Evolutionary conservation across 2,888 invertebrate species (phyloP).

Genomic region (Drosophila fulvimacula): DNA sequence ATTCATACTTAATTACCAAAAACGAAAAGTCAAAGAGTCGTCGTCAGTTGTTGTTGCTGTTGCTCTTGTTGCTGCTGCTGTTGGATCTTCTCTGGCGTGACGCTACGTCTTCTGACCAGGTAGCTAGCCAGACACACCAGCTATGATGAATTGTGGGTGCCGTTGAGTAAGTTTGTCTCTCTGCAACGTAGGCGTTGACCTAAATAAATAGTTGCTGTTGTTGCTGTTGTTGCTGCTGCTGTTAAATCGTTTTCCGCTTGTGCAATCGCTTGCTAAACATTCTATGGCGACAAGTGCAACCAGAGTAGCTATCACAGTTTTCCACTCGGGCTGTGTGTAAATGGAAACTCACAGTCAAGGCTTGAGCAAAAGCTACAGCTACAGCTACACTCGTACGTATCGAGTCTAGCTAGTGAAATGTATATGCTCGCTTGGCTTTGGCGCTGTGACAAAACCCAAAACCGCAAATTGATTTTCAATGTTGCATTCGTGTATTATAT

Average conservation of each 20-base stretch:
- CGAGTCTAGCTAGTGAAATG: conserved; percentile 12
- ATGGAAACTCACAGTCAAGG: conserved; percentile 73
- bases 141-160: conserved; percentile 76
- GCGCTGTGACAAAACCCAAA: conserved; percentile 63
- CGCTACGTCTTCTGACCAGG: conserved; percentile 69
- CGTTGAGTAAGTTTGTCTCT: conserved; percentile 74
- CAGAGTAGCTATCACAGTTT: conserved; percentile 41
- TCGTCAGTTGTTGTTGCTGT: conserved; percentile 33
- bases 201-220: conserved; percentile 66
- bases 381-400: too few species aligned
- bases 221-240: conserved; percentile 38
- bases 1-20: conserved; percentile 80
- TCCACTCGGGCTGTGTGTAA: conserved; percentile 43
- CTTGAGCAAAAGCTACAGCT: conserved; percentile 29
- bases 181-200: conserved; percentile 77
- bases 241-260: conserved; percentile 71
- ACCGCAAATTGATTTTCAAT: conserved; percentile 78
- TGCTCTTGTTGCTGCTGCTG: conserved; percentile 14
- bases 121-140: conserved; percentile 64
- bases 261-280: conserved; percentile 75
- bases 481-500: conserved; percentile 59
- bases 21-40: conserved; percentile 45
- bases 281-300: conserved; percentile 67
- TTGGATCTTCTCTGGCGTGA: conserved; percentile 69
- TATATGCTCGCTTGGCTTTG: conserved; percentile 55